These are phyloP conservation scores for Haliaeetus leucogaster DNA, from an alignment of 2,113 vertebrate genomes.

Conservation along the genomic window DNA sequence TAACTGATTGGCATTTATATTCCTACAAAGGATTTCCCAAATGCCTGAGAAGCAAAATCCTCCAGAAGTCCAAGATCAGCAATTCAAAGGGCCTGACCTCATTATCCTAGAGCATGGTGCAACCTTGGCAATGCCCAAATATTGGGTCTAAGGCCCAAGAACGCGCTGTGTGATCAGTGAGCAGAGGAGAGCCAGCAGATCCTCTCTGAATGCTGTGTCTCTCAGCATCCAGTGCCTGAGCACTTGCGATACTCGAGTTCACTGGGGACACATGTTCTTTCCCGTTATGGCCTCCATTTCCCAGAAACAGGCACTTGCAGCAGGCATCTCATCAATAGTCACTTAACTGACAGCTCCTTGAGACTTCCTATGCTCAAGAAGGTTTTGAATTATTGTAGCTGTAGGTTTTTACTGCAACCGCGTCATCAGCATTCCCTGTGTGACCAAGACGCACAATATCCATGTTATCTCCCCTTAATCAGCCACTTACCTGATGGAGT, in stretches of 20 bases:
- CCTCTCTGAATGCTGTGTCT: not conserved
- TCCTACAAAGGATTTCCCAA: not conserved
- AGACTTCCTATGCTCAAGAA: not conserved
- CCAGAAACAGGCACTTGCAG: conserved; percentile 15
- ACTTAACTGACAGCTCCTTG: conserved; percentile 20
- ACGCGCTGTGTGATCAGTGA: rapidly evolving
- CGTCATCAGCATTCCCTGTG: not conserved
- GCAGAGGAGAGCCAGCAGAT: not conserved
- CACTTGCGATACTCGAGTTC: not conserved
- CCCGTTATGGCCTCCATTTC: not conserved
- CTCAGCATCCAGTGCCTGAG: not conserved
- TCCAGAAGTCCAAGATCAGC: not conserved
- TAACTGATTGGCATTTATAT: not conserved
- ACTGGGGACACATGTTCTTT: not conserved
- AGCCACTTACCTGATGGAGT: conserved; percentile 83
- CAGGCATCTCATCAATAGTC: conserved; percentile 54
- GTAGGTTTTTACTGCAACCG: not conserved
- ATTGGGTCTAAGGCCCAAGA: not conserved
- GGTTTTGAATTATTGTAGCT: not conserved
- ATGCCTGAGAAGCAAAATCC: not conserved
- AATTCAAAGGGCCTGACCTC: not conserved
- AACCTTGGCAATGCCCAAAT: not conserved
- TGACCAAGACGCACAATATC: not conserved
- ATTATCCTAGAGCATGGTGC: rapidly evolving
- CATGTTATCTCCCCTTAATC: rapidly evolving